Evolutionary conservation across 2,113 vertebrate species (phyloP), one percentile per base, ranked within the genome.

Genomic region (Brachirus orientalis): DNA sequence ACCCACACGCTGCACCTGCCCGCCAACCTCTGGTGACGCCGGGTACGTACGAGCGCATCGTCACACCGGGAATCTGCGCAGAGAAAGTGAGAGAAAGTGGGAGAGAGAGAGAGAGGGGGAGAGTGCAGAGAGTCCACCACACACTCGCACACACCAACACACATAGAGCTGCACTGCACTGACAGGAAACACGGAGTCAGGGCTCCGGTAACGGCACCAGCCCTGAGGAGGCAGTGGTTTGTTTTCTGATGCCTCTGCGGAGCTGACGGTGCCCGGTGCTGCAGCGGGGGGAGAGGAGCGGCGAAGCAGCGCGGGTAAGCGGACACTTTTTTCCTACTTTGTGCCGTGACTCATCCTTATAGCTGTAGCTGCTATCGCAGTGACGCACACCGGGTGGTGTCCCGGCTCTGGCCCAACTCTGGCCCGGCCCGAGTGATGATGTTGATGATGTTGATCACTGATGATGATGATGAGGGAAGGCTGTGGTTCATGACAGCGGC

Each of bases 371-470:
- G 14, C 41, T 36, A 0, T n/a, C 8, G 37, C 55, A 13, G 55
- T 79, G 77, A 81, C 84, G 77, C 81, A 28, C 6, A 84, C 79
- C 65, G 75, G 85, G 80, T 82, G 74, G 61, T 61, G 83, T 79
- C 77, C 68, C 18, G 68, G 55, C 62, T 61, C 41, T 19, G 67
- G 36, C 40, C 40, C 40, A 13, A 14, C 40, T 13, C 38, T 40
- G 28, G 43, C 46, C 44, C 33, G 59, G 45, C 38, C 14, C 35
- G 36, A 41, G 1, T 20, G 57, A 28, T 6, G 35, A 16, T 17
- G 13, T 45, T 17, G 47, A 28, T 14, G 3, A 43, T 20, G 60
- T 28, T 38, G 37, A 38, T 38, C 2, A 8, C n/a, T 45, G 44
- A n/a, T 45, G 16, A 14, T 46, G n/a, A 17, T n/a, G 44, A 17